A percentile compares a stretch with the other conserved stretches of the same genome.
phyloP scores from a whole-genome alignment of 2,113 vertebrate genomes.

The Madoqua kirkii region DNA sequence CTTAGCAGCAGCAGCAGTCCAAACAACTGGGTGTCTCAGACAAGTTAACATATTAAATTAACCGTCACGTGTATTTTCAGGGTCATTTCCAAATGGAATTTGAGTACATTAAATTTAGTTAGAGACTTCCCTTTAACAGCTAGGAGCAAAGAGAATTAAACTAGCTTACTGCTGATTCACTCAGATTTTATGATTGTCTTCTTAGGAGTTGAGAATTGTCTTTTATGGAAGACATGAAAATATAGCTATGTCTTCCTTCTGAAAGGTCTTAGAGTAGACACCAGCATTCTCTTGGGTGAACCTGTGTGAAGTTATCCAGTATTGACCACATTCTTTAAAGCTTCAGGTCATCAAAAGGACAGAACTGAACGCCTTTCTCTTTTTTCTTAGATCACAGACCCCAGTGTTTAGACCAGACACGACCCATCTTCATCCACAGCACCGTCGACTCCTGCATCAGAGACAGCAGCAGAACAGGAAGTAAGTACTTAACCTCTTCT shows the following conservation, averaged over 20 bases:
- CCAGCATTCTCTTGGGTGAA: neutral
- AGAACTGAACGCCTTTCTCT: neutral
- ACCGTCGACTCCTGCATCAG: slow-evolving; percentile 92
- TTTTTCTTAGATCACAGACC: slow-evolving; percentile 78
- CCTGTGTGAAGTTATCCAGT: neutral
- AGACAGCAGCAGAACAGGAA: slow-evolving; percentile 91
- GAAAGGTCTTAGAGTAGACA: neutral
- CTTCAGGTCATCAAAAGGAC: neutral
- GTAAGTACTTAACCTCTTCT: slow-evolving; percentile 68
- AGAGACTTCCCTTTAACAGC: neutral
- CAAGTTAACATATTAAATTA: neutral
- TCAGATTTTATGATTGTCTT: neutral
- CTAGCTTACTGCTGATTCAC: neutral
- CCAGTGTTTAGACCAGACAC: slow-evolving; percentile 89
- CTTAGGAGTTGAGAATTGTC: neutral
- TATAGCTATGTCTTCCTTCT: neutral
- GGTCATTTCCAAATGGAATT: neutral
- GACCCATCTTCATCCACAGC: slow-evolving; percentile 95
- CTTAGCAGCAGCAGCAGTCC: neutral
- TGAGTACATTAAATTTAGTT: neutral
- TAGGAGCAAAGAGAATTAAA: neutral
- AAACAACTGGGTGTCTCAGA: neutral
- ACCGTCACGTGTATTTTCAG: neutral
- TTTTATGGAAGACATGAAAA: neutral
- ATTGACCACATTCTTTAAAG: neutral